Evolutionary conservation across 2,797 vertebrate species (phyloP).

Genomic region (Neosalanx taihuensis): DNA sequence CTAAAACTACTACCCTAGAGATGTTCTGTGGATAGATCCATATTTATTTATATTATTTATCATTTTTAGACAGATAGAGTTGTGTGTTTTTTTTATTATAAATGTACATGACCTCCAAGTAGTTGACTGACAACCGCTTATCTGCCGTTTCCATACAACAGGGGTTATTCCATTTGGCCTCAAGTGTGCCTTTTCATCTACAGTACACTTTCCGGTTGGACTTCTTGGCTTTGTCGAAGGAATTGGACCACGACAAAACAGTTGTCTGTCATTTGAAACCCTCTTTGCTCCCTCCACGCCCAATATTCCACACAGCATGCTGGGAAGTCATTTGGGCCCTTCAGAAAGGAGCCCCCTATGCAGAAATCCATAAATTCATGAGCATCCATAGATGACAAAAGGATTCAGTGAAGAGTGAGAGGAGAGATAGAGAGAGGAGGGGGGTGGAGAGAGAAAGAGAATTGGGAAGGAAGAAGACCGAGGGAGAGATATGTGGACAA

Average conservation of each 20-base stretch:
- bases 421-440: conserved; percentile 29
- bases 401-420: conserved; percentile 49
- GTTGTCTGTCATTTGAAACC: conserved; percentile 59
- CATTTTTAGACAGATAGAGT: background rate
- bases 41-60: too few species aligned
- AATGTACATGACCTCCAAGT: background rate
- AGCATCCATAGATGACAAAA: conserved; percentile 64
- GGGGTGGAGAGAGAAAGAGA: background rate
- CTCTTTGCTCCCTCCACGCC: conserved; percentile 49
- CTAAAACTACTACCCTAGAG: too few species aligned
- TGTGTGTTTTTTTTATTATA: background rate
- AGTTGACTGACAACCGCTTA: background rate
- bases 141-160: background rate
- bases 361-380: conserved; percentile 76
- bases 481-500: conserved; percentile 26
- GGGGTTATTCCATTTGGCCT: background rate
- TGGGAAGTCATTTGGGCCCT: conserved; percentile 71
- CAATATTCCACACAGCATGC: conserved; percentile 66
- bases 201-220: conserved; percentile 55
- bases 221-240: conserved; percentile 49
- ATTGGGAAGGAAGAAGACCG: background rate
- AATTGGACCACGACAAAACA: conserved; percentile 66
- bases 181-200: background rate
- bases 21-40: too few species aligned
- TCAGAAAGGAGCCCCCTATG: conserved; percentile 59